phyloP scores from a whole-genome alignment of 2,888 invertebrate species.

The Zygaena filipendulae region DNA sequence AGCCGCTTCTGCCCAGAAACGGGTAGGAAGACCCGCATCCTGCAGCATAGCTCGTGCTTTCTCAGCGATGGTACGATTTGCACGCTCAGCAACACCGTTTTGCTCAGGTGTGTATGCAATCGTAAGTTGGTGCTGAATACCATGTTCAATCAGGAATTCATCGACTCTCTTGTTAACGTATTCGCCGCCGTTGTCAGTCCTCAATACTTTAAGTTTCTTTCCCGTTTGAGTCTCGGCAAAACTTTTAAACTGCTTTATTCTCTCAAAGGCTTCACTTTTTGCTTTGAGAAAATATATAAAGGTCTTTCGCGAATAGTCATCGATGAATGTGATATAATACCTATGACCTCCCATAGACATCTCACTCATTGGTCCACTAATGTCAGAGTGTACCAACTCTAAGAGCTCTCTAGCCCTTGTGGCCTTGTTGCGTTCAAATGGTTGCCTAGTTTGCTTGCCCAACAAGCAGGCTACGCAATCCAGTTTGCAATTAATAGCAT shows the following conservation, averaged over 20 bases:
- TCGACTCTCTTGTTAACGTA: conserved; percentile 13
- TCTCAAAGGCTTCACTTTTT: conserved; percentile 7
- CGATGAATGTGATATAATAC: conserved; percentile 7
- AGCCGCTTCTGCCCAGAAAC: conserved; percentile 13
- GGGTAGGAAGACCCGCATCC: conserved; percentile 4
- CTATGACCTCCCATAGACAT: not conserved
- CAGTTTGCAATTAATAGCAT: too few species aligned
- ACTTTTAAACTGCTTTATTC: conserved; percentile 2
- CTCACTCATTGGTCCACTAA: conserved; percentile 6
- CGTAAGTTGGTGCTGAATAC: conserved; percentile 21
- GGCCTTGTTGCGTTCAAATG: not conserved
- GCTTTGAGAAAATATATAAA: conserved; percentile 12
- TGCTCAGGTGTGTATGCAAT: conserved; percentile 22
- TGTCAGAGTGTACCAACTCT: conserved; percentile 5
- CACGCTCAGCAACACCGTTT: conserved; percentile 26
- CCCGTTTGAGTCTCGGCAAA: conserved; percentile 8
- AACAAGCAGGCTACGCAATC: conserved; percentile 3
- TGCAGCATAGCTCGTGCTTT: conserved; percentile 9
- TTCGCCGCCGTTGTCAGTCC: conserved; percentile 9
- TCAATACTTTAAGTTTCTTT: conserved; percentile 7
- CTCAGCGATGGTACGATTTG: conserved; percentile 12
- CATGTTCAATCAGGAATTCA: conserved; percentile 6
- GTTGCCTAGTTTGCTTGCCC: conserved; percentile 3
- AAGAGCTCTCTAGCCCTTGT: conserved; percentile 1
- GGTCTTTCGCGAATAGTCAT: conserved; percentile 10